Conservation (phyloP, 2,113 vertebrate genomes). For the Dasyprocta punctata region DNA sequence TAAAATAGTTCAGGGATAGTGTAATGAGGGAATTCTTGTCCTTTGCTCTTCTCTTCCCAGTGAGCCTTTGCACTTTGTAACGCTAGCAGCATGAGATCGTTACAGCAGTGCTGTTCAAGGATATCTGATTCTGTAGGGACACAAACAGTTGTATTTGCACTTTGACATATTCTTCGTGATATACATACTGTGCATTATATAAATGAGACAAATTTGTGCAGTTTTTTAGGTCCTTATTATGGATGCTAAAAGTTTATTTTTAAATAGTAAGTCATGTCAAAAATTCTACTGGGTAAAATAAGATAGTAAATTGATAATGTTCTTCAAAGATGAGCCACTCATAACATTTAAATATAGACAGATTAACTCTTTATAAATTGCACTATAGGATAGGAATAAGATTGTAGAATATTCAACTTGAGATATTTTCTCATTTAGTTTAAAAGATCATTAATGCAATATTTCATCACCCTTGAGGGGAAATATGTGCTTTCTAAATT, state of each 20-base stretch:
- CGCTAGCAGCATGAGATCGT: slow-evolving; percentile 87
- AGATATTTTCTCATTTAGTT: slow-evolving; percentile 27
- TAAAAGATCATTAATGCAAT: slow-evolving; percentile 46
- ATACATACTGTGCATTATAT: slow-evolving; percentile 83
- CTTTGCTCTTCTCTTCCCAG: slow-evolving; percentile 83
- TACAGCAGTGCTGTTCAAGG: slow-evolving; percentile 83
- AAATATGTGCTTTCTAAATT: slow-evolving; percentile 33
- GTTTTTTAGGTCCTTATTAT: slow-evolving; percentile 74
- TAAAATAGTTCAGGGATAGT: slow-evolving; percentile 81
- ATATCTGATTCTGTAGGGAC: slow-evolving; percentile 85
- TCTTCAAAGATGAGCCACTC: slow-evolving; percentile 56
- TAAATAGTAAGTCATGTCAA: slow-evolving; percentile 43
- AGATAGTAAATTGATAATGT: slow-evolving; percentile 28
- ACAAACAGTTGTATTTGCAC: slow-evolving; percentile 86
- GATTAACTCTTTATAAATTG: slow-evolving; percentile 65
- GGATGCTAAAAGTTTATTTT: slow-evolving; percentile 65
- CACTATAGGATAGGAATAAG: neutral
- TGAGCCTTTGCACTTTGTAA: slow-evolving; percentile 89
- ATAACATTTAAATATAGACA: slow-evolving; percentile 36
- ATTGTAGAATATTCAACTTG: slow-evolving; percentile 21
- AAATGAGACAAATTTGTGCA: slow-evolving; percentile 75
- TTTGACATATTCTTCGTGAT: slow-evolving; percentile 82
- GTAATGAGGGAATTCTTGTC: slow-evolving; percentile 84
- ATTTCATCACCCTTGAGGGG: slow-evolving; percentile 15
- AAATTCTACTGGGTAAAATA: slow-evolving; percentile 59